Evolutionary conservation across 2,797 vertebrate genomes (phyloP), one percentile per base, ranked within the genome.

Genomic region (Serranus cabrilla): DNA sequence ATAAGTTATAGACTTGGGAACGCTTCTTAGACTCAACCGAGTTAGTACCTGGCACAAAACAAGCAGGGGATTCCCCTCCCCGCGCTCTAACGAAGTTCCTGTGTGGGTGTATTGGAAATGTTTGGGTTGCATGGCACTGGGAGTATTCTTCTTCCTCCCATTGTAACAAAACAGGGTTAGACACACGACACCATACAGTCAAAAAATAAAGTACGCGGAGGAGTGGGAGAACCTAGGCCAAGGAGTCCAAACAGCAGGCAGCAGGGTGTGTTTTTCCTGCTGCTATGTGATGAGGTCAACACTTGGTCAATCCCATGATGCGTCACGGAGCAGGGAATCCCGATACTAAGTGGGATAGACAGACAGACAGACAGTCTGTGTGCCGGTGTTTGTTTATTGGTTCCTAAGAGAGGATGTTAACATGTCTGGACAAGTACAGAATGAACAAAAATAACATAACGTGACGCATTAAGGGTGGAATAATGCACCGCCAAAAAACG

Each of bases 41-140:
- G 70, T 56, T 67, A 71, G 81, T 71, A 87, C 93, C 89, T 94
- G 94, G 93, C 89, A 93, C 86, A 72, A 85, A 77, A 78, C 71
- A 74, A 77, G 73, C 67, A 52, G 76, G 90, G 90, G 90, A 93
- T 90, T 92, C 87, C 91, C 84, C 71, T 64, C 58, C 56, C 71
- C 56, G 42, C 56, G 71, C 72, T 80, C 56, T 18, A 60, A 55
- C 46, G 9, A 42, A 66, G 82, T 91, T 92, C 82, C 84, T 78
- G 77, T 66, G 85, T 63, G 78, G 64, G 74, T 56, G 82, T 55
- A 52, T 39, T 67, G 76, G 46, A 80, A 76, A 71, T 89, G 86
- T 91, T 91, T 90, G 60, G 82, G 80, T 85, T 80, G 66, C 57
- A 80, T 65, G 79, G 74, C 75, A 71, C 69, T 31, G 61, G 82